These are phyloP conservation scores for Oppia nitens DNA, from an alignment of 1,140 invertebrate species.

Conservation along the genomic window DNA sequence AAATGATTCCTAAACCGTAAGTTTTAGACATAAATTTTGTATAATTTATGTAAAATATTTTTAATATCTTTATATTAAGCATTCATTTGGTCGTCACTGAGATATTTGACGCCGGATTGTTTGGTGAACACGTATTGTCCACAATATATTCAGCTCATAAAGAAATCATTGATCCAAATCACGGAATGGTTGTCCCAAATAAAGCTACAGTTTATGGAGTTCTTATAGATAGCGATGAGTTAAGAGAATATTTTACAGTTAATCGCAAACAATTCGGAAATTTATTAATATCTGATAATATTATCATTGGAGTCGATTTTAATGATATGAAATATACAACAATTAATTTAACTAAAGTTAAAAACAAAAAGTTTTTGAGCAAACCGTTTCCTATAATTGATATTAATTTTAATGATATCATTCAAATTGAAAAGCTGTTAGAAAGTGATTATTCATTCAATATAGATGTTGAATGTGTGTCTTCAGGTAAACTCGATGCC, in stretches of 20 bases:
- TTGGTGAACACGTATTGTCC: slow-evolving; percentile 51
- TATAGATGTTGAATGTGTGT: slow-evolving; percentile 26
- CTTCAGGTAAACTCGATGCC: slow-evolving; percentile 40
- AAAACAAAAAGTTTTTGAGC: not conserved
- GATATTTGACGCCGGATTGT: slow-evolving; percentile 55
- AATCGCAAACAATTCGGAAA: not conserved
- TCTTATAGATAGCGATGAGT: not conserved
- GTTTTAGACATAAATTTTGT: not conserved
- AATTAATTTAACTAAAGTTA: not conserved
- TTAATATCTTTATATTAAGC: slow-evolving; percentile 26
- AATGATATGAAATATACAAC: not conserved
- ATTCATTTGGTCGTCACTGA: slow-evolving; percentile 51
- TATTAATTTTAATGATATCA: not conserved
- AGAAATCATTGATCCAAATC: slow-evolving; percentile 31
- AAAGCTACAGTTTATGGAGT: not conserved
- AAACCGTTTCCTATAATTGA: not conserved
- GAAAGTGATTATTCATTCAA: slow-evolving; percentile 14
- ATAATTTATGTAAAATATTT: not conserved
- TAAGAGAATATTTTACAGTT: not conserved
- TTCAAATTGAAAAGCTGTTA: slow-evolving; percentile 15
- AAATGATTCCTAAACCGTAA: slow-evolving; percentile 26
- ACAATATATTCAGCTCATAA: slow-evolving; percentile 48
- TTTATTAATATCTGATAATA: not conserved
- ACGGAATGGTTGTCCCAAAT: not conserved
- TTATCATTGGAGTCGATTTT: not conserved